Evolutionary conservation across 1,140 invertebrate genomes (phyloP), one percentile per base, ranked within the genome.

Genomic region (Zaprionus gabonicus): DNA sequence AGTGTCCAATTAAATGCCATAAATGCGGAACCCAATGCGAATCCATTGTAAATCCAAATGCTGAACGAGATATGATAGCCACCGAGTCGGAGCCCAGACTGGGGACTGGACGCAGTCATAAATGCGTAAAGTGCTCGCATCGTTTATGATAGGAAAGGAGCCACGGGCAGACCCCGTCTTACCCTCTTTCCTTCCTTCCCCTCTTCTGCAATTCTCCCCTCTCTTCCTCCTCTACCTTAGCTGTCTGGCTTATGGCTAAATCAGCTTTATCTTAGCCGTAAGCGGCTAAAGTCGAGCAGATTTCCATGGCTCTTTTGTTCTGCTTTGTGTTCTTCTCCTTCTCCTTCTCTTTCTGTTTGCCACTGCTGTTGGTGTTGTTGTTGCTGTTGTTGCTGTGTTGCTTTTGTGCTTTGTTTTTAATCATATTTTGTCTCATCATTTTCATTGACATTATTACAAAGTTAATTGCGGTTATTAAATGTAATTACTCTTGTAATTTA

Each of bases 401-500:
- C 41, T 46, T 41, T 53, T 85, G 67, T 90, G 72, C 84, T 67
- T 68, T 76, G 69, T 80, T 85, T 86, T 77, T 88, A 79, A 85
- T 85, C 79, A 81, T 80, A 82, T 90, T 90, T 85, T 76, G 85
- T 90, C 85, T 85, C 85, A 90, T 90, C 85, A 78, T 88, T 88
- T 85, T 80, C 85, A 88, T 90, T 90, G 85, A 90, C 85, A 90
- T 90, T 90, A 90, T 90, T 90, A 90, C 85, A 82, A 82, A 90
- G 86, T 85, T 85, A 90, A 90, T 90, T 90, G 81, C 70, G 59
- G 81, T 85, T 82, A 90, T 90, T 90, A 90, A 90, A 90, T 90
- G 78, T 90, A 90, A 90, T 90, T 90, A 82, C 80, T 73, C 56
- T 77, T 90, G 85, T 90, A 91, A 90, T 90, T 90, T 90, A 90